Conservation (phyloP, 2,888 invertebrate species). For the Agonopterix alstromeriana region DNA sequence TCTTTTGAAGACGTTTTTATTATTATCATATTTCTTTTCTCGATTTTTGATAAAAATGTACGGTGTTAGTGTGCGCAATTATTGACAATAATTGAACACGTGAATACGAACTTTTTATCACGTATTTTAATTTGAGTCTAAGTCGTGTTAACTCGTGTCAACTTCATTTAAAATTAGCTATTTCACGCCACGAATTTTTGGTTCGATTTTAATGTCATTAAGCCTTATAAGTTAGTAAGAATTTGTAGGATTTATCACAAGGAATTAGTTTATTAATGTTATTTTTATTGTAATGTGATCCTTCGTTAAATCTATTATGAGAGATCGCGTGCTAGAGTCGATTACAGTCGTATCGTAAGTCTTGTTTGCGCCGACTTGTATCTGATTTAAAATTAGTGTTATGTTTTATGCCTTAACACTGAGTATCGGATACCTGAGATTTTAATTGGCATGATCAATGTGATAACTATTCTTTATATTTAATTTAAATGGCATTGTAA, state of each 20-base stretch:
- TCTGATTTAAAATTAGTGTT: conserved; percentile 38
- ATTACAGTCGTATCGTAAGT: conserved; percentile 32
- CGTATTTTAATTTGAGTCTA: no score
- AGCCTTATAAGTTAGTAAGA: conserved; percentile 11
- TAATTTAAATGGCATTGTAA: no score
- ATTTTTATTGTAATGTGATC: conserved; percentile 15
- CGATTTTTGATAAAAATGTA: not conserved
- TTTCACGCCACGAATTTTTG: not conserved
- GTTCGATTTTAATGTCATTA: conserved; percentile 10
- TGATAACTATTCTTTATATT: conserved; percentile 1
- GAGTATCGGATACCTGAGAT: conserved; percentile 17
- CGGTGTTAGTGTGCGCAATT: conserved; percentile 4
- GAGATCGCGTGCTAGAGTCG: conserved; percentile 35
- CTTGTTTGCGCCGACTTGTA: conserved; percentile 31
- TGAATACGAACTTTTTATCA: not conserved
- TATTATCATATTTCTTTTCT: conserved; percentile 1
- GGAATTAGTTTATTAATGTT: conserved; percentile 14
- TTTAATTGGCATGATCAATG: conserved; percentile 9
- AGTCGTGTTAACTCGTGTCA: no score
- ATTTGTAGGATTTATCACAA: conserved; percentile 15
- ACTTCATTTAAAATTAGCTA: no score
- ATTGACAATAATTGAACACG: not conserved
- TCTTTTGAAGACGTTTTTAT: conserved; percentile 1
- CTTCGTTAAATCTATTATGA: conserved; percentile 24
- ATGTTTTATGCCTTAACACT: conserved; percentile 25